Evolutionary conservation across 2,888 invertebrate genomes (phyloP).

Genomic region (Athrips mouffetella): DNA sequence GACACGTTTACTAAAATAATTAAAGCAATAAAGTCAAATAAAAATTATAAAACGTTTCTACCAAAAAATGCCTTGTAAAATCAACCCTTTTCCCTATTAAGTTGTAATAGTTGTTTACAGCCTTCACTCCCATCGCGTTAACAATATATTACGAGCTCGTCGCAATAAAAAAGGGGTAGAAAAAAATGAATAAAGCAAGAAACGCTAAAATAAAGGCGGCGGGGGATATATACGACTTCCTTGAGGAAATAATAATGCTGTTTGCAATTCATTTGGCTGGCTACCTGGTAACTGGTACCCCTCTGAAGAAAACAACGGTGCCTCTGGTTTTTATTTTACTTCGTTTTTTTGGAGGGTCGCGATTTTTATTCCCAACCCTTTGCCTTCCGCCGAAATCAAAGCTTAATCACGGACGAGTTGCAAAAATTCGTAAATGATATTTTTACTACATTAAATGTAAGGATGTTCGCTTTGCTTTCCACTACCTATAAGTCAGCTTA

Average conservation of each 20-base stretch:
- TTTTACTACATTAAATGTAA: too few species aligned
- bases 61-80: constrained; percentile 30
- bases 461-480: too few species aligned
- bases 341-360: constrained; percentile 62
- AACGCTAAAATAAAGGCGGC: constrained; percentile 75
- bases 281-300: constrained; percentile 68
- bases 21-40: constrained; percentile 15
- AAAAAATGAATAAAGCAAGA: constrained; percentile 71
- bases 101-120: constrained; percentile 76
- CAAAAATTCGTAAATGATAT: constrained; percentile 40
- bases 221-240: constrained; percentile 78
- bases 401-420: constrained; percentile 47
- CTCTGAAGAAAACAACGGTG: constrained; percentile 68
- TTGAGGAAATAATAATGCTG: constrained; percentile 79
- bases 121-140: constrained; percentile 63
- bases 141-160: constrained; percentile 75
- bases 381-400: constrained; percentile 64
- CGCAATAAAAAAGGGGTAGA: constrained; percentile 75
- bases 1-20: neutral
- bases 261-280: constrained; percentile 78
- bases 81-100: constrained; percentile 57
- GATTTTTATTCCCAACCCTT: constrained; percentile 71
- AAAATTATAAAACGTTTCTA: constrained; percentile 21
- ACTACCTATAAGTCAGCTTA: too few species aligned
- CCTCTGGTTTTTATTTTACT: constrained; percentile 48